A percentile compares a stretch with the other conserved stretches of the same genome.
These are phyloP conservation scores for Pristionchus entomophagus DNA, from an alignment of 2,888 invertebrate genomes.

Conservation along the genomic window DNA sequence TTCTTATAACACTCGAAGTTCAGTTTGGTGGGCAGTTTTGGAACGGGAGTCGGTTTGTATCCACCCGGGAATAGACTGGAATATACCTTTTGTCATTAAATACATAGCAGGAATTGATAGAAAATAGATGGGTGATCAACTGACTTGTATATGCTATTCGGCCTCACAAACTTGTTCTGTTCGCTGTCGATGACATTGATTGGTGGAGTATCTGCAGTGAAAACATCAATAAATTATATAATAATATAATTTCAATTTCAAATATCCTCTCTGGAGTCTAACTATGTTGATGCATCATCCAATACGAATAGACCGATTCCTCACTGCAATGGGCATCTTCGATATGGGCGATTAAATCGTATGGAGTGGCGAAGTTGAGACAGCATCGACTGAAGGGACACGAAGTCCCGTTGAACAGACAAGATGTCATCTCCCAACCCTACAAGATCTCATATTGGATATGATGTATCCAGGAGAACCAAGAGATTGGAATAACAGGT, in stretches of 20 bases:
- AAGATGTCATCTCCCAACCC: slow-evolving; percentile 25
- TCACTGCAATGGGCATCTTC: slow-evolving; percentile 34
- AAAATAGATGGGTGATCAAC: background rate
- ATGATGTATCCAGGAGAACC: background rate
- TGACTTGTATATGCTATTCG: slow-evolving; percentile 36
- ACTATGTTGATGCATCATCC: no score
- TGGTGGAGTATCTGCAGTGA: background rate
- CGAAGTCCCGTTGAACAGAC: slow-evolving; percentile 13
- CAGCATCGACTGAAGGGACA: slow-evolving; percentile 46
- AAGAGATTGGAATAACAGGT: background rate
- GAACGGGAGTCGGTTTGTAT: slow-evolving; percentile 35
- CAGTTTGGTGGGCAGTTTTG: slow-evolving; percentile 5
- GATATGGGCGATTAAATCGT: slow-evolving; percentile 47
- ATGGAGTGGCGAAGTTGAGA: slow-evolving; percentile 31
- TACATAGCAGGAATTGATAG: background rate
- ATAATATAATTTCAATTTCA: no score
- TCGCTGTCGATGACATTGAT: slow-evolving; percentile 16
- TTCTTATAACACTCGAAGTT: slow-evolving; percentile 43
- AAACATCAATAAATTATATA: no score
- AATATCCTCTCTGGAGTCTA: no score
- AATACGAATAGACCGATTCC: background rate
- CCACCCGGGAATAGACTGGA: slow-evolving; percentile 43
- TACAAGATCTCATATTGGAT: background rate
- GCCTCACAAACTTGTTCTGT: slow-evolving; percentile 20
- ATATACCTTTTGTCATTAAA: no score